Conservation (phyloP, 2,797 vertebrate genomes). For the Pteropus rufus region DNA sequence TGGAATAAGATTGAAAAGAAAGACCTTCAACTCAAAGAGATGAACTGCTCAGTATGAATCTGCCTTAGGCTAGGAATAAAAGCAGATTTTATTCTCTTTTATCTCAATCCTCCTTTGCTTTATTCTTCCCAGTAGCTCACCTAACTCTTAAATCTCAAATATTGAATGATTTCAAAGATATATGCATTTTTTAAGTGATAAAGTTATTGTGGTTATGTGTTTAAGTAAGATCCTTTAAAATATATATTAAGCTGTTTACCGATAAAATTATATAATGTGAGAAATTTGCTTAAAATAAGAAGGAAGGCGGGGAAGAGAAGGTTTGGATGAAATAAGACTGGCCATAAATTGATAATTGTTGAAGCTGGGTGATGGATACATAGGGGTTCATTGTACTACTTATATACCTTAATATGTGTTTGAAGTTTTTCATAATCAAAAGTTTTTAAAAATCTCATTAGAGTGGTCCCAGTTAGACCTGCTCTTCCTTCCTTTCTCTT, state of each 20-base stretch:
- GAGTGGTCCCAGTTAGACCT: neutral
- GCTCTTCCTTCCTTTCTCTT: neutral
- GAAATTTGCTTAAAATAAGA: conserved; percentile 7
- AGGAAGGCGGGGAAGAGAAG: neutral
- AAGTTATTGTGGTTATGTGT: neutral
- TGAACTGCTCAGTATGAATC: neutral
- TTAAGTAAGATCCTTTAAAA: neutral
- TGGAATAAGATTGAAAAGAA: neutral
- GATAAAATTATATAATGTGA: neutral
- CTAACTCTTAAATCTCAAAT: neutral
- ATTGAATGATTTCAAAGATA: neutral
- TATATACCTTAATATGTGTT: neutral
- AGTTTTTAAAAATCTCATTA: neutral
- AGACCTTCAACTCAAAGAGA: neutral
- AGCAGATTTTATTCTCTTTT: neutral
- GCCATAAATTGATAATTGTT: neutral
- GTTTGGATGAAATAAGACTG: neutral
- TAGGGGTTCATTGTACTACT: neutral
- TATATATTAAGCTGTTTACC: neutral
- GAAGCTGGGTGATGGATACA: neutral
- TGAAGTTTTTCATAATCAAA: conserved; percentile 1
- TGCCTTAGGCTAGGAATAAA: neutral
- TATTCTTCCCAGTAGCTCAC: neutral
- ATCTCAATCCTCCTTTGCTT: neutral
- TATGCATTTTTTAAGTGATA: conserved; percentile 25